Evolutionary conservation across 92 coral and sea anemone genomes (phyloP).

Genomic region (Siderastrea siderea): DNA sequence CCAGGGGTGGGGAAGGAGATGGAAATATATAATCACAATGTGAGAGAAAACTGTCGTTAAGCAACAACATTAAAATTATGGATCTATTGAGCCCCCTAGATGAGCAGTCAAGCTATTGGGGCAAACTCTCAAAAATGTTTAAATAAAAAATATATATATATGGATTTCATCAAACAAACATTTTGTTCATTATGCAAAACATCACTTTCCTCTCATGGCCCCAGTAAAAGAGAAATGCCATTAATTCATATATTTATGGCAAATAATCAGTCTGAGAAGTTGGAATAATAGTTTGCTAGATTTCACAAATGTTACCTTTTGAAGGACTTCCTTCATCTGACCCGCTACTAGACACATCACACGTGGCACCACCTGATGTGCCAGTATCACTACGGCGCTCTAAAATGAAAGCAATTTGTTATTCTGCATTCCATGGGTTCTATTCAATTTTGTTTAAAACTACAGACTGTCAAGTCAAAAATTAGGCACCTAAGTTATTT

Average conservation of each 20-base stretch:
- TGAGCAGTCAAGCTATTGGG: slow-evolving; percentile 55
- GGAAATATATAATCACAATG: slow-evolving; percentile 42
- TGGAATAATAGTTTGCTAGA: slow-evolving; percentile 55
- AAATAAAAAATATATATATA: slow-evolving; percentile 28
- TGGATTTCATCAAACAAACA: slow-evolving; percentile 44
- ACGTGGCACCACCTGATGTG: slow-evolving; percentile 61
- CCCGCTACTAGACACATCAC: slow-evolving; percentile 58
- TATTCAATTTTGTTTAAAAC: slow-evolving; percentile 38
- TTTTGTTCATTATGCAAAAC: slow-evolving; percentile 22
- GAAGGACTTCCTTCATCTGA: slow-evolving; percentile 62
- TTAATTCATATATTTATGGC: slow-evolving; percentile 37
- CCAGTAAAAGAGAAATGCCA: slow-evolving; percentile 36
- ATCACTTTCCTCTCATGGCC: slow-evolving; percentile 35
- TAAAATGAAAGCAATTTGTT: slow-evolving; percentile 60
- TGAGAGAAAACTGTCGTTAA: slow-evolving; percentile 48
- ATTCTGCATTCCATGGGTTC: slow-evolving; percentile 57
- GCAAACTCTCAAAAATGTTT: slow-evolving; percentile 23
- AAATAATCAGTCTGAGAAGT: slow-evolving; percentile 56
- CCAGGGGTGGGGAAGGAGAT: slow-evolving; percentile 63
- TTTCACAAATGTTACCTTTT: slow-evolving; percentile 65
- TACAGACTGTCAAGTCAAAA: slow-evolving; percentile 53
- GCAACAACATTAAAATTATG: slow-evolving; percentile 63
- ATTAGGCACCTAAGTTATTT: slow-evolving; percentile 49
- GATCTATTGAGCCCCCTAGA: slow-evolving; percentile 54
- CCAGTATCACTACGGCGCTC: slow-evolving; percentile 66